A percentile compares a stretch with the other conserved stretches of the same genome.
Evolutionary conservation across 1,140 invertebrate species (phyloP).

Genomic region (Dicyema japonicum): DNA sequence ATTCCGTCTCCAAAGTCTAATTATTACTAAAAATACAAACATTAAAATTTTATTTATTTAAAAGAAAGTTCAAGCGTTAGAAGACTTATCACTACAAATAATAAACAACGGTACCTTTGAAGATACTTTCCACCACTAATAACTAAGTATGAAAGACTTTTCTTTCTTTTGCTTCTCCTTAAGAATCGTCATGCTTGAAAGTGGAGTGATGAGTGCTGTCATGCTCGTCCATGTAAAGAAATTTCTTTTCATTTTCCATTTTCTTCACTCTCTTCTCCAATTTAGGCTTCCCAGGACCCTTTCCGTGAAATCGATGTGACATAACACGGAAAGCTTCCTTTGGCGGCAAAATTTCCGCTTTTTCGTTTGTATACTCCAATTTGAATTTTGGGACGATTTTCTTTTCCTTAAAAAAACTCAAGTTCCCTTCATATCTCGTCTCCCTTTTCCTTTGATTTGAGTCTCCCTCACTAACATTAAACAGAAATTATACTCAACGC

Average conservation of each 20-base stretch:
- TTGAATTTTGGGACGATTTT: conserved; percentile 1
- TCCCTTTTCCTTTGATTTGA: too few species aligned
- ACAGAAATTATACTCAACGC: too few species aligned
- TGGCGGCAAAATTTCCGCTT: conserved; percentile 46
- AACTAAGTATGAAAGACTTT: conserved; percentile 62
- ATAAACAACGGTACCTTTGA: too few species aligned
- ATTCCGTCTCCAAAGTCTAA: too few species aligned
- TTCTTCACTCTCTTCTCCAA: conserved; percentile 81
- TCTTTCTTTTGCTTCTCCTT: conserved; percentile 83
- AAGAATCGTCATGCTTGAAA: conserved; percentile 60
- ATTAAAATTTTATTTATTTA: too few species aligned
- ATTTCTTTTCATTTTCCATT: conserved; percentile 51
- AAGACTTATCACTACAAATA: too few species aligned
- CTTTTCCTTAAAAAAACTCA: too few species aligned
- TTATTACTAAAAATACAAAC: too few species aligned
- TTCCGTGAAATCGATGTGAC: conserved; percentile 92
- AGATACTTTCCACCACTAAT: conserved; percentile 38
- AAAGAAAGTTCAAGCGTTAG: too few species aligned
- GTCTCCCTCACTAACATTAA: too few species aligned
- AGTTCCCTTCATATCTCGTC: too few species aligned
- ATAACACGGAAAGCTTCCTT: conserved; percentile 69
- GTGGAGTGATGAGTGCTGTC: conserved; percentile 30
- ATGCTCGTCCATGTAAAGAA: conserved; percentile 6
- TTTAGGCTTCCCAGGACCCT: conserved; percentile 92
- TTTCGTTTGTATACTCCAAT: conserved; percentile 81